Evolutionary conservation across 2,888 invertebrate species (phyloP).

Genomic region (Rhingia rostrata): DNA sequence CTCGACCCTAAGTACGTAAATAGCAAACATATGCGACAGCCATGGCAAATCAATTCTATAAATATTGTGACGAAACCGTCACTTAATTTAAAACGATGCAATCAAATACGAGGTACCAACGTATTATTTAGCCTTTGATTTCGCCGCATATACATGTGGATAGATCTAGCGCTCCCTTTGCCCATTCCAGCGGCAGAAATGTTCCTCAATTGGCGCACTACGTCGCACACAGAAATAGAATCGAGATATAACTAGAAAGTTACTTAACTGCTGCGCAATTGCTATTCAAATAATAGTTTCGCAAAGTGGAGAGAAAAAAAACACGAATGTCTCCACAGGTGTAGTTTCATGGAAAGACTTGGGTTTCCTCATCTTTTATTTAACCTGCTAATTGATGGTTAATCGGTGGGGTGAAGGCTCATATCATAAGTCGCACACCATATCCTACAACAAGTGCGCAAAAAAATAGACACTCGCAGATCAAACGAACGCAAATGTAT

Average conservation of each 20-base stretch:
- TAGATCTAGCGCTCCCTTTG: background rate
- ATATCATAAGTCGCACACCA: background rate
- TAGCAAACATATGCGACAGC: conserved; percentile 11
- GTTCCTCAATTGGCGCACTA: conserved; percentile 50
- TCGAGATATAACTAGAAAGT: conserved; percentile 61
- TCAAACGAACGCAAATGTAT: conserved; percentile 33
- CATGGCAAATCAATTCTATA: conserved; percentile 29
- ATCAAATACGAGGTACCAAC: conserved; percentile 31
- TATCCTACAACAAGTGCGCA: background rate
- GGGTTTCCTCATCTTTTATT: background rate
- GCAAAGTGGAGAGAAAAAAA: background rate
- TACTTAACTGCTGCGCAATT: conserved; percentile 49
- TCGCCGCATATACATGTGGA: conserved; percentile 15
- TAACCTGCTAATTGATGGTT: conserved; percentile 24
- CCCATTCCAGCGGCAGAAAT: conserved; percentile 15
- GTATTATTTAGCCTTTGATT: conserved; percentile 40
- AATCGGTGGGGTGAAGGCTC: background rate
- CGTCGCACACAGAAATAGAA: conserved; percentile 37
- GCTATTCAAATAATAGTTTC: conserved; percentile 18
- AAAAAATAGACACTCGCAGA: conserved; percentile 4
- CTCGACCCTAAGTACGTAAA: conserved; percentile 6
- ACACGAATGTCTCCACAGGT: background rate
- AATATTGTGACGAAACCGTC: conserved; percentile 55
- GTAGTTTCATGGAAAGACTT: conserved; percentile 21
- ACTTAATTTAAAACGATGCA: conserved; percentile 51